These are phyloP conservation scores for Ladona fulva DNA, from an alignment of 1,140 invertebrate genomes.

Conservation along the genomic window DNA sequence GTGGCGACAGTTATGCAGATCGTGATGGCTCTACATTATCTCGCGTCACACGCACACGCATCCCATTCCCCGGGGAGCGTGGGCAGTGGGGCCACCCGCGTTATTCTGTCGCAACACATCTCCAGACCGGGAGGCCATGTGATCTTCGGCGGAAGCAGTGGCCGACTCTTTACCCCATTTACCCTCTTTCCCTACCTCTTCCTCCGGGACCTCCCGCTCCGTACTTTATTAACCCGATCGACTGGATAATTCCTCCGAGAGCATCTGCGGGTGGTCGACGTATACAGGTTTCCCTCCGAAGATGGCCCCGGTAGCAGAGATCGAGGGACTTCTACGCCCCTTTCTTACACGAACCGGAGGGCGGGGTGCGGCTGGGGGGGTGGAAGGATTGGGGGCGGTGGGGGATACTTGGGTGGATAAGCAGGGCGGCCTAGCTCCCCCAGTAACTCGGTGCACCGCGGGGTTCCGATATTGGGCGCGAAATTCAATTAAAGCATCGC, in stretches of 20 bases:
- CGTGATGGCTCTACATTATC: too few relatives aligned
- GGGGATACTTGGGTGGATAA: too few relatives aligned
- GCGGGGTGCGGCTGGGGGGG: neutral
- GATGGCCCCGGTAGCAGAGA: neutral
- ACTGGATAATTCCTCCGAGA: neutral
- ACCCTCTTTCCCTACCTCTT: neutral
- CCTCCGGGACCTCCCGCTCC: neutral
- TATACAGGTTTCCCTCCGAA: neutral
- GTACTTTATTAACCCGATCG: conserved; percentile 9
- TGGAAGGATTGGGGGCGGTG: neutral
- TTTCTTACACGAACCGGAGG: neutral
- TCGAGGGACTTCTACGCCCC: neutral
- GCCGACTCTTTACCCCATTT: too few relatives aligned
- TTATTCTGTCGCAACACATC: too few relatives aligned
- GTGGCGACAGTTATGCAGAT: too few relatives aligned
- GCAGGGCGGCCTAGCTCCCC: too few relatives aligned
- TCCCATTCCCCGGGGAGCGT: too few relatives aligned
- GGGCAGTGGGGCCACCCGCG: too few relatives aligned
- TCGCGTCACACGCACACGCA: too few relatives aligned
- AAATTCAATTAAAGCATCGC: neutral
- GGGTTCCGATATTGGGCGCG: conserved; percentile 1
- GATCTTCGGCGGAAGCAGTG: too few relatives aligned
- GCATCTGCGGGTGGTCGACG: neutral
- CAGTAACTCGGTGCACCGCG: neutral
- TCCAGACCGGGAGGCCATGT: too few relatives aligned